Evolutionary conservation across 2,113 vertebrate species (phyloP), one percentile per base, ranked within the genome.

Genomic region (Lepus europaeus): DNA sequence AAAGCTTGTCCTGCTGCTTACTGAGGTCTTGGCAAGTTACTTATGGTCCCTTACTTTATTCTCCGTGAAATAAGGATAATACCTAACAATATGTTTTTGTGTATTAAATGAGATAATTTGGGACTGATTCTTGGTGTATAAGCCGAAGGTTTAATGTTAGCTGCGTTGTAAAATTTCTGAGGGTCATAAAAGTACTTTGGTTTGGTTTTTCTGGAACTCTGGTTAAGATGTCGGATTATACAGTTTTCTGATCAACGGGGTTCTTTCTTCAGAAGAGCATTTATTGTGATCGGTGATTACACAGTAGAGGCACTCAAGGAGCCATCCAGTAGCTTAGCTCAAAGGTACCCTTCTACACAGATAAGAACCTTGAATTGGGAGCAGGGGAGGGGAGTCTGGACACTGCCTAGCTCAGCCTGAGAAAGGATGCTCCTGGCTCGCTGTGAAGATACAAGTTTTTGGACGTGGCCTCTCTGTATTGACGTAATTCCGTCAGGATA

Each of bases 131-230:
- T 63, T 91, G 74, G 7, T 53, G 89, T 33, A 66, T 22, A 77
- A 59, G 33, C 27, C 45, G 64, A 80, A 51, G 20, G 25, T 33
- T 90, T 56, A 69, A 80, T 36, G 27, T 33, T 72, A 77, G n/a
- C 56, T 83, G 79, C 76, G 45, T 31, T 87, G 16, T 51, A 94
- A 94, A 76, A 68, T 61, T 93, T 89, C n/a, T 76, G 39, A 96
- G 83, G 93, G 74, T 20, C 61, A 36, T 66, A 70, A 84, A 66
- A 31, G 19, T 12, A 78, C 53, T 66, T 51, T 92, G 27, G 33
- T 36, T 86, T 91, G 78, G 17, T 66, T 88, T 81, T 80, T 76
- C 74, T 74, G 68, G 39, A 64, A 63, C 6, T 91, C 83, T 59
- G n/a, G 49, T 74, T 87, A 45, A 51, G 49, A 31, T 29, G 23